Base-by-base conservation (phyloP, 2,113 vertebrate genomes). In the Trochalopteron elliotii region DNA sequence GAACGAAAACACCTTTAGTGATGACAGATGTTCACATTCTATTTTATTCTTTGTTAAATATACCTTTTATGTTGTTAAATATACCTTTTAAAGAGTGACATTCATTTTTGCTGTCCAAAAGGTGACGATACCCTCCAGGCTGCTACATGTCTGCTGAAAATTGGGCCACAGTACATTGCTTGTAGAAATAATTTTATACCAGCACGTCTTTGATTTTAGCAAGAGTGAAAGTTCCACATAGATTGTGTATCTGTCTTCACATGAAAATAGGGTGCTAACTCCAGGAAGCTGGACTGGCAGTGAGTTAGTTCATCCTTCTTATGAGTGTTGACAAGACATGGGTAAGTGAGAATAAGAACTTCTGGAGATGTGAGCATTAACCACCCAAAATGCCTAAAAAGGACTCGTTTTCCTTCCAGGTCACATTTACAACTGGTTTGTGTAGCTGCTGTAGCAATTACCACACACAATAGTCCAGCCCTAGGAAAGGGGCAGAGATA, bases 391-490 rank as follows among this genome's bases (percentile, higher is more conserved):
- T 1, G 0, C n/a, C 59, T 59, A 44, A 24, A 78, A 60, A 31
- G 18, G 12, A 42, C 15, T 27, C 16, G 5, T 79, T 85, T 82
- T 85, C 79, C 31, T 64, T 83, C 31, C 75, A 60, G 35, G 42
- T 83, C 79, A 71, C 39, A 19, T 55, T 88, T 65, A 68, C 33
- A 77, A 40, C 5, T 10, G 20, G 12, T 33, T 80, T 64, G 15
- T 65, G 55, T 52, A 23, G 60, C 56, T 67, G 18, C 65, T 59
- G 13, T 33, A 74, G 59, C 69, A 72, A 57, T 72, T 79, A 44
- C 11, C 16, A 53, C 31, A 70, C 55, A 37, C 0, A 3, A n/a
- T 7, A 69, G 33, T 19, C 49, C 5, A 1, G 40, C n/a, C 17
- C 15, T 23, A 57, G 15, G 23, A 78, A 53, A 90, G 30, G 16